Evolutionary conservation across 2,888 invertebrate species (phyloP).

Genomic region (Andrena trimmerana): DNA sequence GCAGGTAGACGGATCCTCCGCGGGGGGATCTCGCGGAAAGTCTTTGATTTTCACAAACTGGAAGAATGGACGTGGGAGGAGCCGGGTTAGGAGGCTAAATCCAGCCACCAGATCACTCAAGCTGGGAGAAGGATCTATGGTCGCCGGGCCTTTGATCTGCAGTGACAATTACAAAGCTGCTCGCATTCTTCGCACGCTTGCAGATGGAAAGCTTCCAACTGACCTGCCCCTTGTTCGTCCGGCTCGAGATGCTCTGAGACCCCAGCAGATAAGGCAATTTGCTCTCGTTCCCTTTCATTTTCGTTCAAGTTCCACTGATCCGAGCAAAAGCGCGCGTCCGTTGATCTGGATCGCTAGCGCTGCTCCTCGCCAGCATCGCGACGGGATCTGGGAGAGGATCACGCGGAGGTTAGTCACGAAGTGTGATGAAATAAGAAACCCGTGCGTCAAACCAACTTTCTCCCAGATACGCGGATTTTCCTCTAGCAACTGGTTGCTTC

Average conservation of each 20-base stretch:
- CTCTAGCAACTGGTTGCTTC: slow-evolving; percentile 10
- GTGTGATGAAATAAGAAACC: slow-evolving; percentile 39
- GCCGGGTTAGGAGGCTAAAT: not conserved
- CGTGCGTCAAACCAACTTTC: slow-evolving; percentile 27
- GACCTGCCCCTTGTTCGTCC: not conserved
- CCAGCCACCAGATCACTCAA: not conserved
- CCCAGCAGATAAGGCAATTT: slow-evolving; percentile 23
- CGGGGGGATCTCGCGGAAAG: slow-evolving; percentile 27
- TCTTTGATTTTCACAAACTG: slow-evolving; percentile 25
- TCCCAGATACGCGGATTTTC: slow-evolving; percentile 24
- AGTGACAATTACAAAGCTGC: too few relatives aligned
- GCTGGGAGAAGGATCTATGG: not conserved
- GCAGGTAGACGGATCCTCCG: slow-evolving; percentile 32
- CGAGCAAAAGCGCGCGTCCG: slow-evolving; percentile 26
- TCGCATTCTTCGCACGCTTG: too few relatives aligned
- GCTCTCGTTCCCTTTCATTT: slow-evolving; percentile 37
- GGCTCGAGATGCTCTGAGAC: not conserved
- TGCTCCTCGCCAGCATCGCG: not conserved
- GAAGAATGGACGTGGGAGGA: slow-evolving; percentile 10
- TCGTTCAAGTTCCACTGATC: slow-evolving; percentile 38
- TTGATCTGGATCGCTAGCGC: slow-evolving; percentile 12
- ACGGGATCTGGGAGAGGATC: not conserved
- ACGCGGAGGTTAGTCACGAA: not conserved
- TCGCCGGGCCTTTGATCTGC: too few relatives aligned
- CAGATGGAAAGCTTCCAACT: not conserved